Conservation (phyloP, 2,797 vertebrate genomes). For the Manis pentadactyla region DNA sequence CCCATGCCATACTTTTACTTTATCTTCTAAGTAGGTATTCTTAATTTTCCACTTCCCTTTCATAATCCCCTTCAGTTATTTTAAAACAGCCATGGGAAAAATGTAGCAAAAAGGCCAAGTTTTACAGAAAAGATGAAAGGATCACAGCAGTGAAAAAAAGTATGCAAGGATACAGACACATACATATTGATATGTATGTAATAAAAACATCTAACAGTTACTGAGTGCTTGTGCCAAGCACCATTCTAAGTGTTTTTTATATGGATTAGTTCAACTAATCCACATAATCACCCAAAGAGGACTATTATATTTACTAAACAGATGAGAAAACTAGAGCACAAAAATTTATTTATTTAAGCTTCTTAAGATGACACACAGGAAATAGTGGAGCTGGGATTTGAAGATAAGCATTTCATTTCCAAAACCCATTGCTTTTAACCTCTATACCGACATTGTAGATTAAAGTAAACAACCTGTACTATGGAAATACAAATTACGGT, state of each 20-base stretch:
- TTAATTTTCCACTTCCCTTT: conserved; percentile 1
- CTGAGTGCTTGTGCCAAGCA: not conserved
- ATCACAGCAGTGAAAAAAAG: not conserved
- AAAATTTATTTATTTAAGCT: not conserved
- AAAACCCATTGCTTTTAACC: not conserved
- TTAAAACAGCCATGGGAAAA: not conserved
- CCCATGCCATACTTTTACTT: not conserved
- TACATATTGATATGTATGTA: not conserved
- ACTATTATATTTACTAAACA: not conserved
- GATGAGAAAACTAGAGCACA: conserved; percentile 20
- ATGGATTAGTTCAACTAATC: not conserved
- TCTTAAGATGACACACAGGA: conserved; percentile 5
- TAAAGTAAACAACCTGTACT: not conserved
- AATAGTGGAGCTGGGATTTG: not conserved
- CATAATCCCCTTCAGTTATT: conserved; percentile 46
- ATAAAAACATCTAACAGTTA: not conserved
- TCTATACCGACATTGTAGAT: not conserved
- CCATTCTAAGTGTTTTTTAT: not conserved
- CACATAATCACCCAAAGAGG: not conserved
- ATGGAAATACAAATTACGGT: not conserved
- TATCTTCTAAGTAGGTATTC: conserved; percentile 32
- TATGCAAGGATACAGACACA: not conserved
- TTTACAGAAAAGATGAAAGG: conserved; percentile 20
- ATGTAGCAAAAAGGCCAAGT: not conserved
- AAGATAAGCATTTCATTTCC: not conserved